Evolutionary conservation across 2,113 vertebrate genomes (phyloP).

Genomic region (Alces alces): DNA sequence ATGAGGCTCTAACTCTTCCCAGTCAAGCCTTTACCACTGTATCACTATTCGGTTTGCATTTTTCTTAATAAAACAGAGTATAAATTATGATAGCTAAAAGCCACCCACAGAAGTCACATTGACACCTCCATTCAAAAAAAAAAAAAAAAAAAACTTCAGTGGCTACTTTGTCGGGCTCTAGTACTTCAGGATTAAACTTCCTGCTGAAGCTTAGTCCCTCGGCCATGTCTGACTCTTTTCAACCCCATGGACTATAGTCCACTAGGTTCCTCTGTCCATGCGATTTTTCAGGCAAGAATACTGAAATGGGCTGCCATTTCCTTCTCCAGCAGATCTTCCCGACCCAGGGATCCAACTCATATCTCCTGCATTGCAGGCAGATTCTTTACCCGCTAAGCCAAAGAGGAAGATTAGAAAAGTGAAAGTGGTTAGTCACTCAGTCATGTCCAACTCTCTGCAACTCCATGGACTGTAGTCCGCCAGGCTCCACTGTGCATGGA

Average conservation of each 20-base stretch:
- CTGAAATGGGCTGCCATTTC: neutral
- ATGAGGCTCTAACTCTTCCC: neutral
- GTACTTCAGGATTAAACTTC: neutral
- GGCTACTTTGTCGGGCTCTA: neutral
- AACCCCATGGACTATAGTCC: neutral
- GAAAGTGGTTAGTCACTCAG: neutral
- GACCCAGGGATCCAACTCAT: neutral
- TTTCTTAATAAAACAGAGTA: neutral
- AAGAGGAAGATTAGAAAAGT: neutral
- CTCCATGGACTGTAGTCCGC: neutral
- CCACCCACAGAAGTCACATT: neutral
- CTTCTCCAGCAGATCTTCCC: neutral
- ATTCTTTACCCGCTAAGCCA: neutral
- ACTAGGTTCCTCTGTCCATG: neutral
- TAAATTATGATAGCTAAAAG: neutral
- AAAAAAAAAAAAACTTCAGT: constrained; percentile 4
- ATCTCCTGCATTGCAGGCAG: neutral
- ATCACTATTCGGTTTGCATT: neutral
- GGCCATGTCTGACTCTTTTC: neutral
- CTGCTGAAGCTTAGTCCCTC: neutral
- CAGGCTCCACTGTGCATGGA: neutral
- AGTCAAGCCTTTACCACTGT: neutral
- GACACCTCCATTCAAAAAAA: neutral
- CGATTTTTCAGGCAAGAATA: neutral
- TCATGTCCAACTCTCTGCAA: neutral